Evolutionary conservation across 2,113 vertebrate genomes (phyloP).

Genomic region (Solea solea): DNA sequence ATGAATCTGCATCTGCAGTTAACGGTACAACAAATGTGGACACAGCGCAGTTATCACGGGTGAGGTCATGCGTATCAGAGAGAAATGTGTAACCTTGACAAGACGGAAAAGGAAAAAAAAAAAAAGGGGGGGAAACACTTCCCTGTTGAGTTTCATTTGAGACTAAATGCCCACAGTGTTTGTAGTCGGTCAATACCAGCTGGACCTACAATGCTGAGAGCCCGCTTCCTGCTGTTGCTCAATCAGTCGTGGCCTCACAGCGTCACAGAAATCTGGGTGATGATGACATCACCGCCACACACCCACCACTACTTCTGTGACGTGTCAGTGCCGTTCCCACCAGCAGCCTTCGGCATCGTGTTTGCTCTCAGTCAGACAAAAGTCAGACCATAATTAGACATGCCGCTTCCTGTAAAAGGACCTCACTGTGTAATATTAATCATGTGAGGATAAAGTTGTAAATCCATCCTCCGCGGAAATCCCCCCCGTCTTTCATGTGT

Average conservation of each 20-base stretch:
- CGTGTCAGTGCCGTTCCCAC: conserved; percentile 67
- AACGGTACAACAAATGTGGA: conserved; percentile 48
- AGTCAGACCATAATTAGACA: conserved; percentile 80
- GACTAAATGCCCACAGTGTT: conserved; percentile 25
- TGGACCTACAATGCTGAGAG: conserved; percentile 5
- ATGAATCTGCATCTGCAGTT: conserved; percentile 69
- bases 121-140: not conserved
- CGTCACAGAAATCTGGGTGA: conserved; percentile 81
- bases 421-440: conserved; percentile 81
- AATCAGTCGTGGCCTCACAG: conserved; percentile 81
- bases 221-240: conserved; percentile 83
- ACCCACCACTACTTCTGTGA: conserved; percentile 69
- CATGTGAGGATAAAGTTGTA: conserved; percentile 81
- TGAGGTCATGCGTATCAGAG: conserved; percentile 56
- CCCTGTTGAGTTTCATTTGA: conserved; percentile 20
- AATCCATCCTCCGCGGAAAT: conserved; percentile 78
- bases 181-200: conserved; percentile 27
- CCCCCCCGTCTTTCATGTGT: conserved; percentile 71
- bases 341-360: conserved; percentile 72
- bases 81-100: conserved; percentile 55
- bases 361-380: conserved; percentile 79
- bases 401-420: conserved; percentile 82
- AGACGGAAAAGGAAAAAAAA: not conserved
- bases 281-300: conserved; percentile 84
- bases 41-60: conserved; percentile 48